Conservation (phyloP, 2,113 vertebrate species). For the Conger conger region DNA sequence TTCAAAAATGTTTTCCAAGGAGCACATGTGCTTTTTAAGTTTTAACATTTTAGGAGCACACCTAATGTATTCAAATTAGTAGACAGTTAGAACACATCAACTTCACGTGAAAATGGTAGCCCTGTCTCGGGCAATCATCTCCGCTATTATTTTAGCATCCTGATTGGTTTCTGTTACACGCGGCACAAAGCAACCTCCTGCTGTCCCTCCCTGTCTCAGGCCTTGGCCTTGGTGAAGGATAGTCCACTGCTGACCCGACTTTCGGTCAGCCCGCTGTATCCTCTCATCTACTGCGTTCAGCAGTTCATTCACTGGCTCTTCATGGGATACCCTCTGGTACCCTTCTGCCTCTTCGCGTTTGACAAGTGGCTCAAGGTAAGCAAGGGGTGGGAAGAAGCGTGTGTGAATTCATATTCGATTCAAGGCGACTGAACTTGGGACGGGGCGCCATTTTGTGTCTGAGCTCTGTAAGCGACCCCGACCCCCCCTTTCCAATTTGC, state of each 20-base stretch:
- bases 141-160: background rate
- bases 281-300: constrained; percentile 82
- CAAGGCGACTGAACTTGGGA: background rate
- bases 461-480: background rate
- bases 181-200: background rate
- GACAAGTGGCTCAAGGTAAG: constrained; percentile 94
- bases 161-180: background rate
- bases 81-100: no score
- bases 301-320: constrained; percentile 93
- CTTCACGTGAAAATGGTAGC: no score
- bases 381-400: background rate
- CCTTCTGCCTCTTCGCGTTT: constrained; percentile 93
- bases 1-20: background rate
- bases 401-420: background rate
- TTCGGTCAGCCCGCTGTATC: constrained; percentile 71
- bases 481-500: background rate
- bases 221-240: constrained; percentile 73
- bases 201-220: constrained; percentile 57
- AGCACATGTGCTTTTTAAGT: no score
- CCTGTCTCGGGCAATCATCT: background rate
- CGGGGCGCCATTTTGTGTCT: background rate
- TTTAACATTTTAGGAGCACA: no score
- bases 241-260: constrained; percentile 74
- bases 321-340: constrained; percentile 90
- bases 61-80: no score